Evolutionary conservation across 2,797 vertebrate species (phyloP).

Genomic region (Pantherophis alleghaniensis): DNA sequence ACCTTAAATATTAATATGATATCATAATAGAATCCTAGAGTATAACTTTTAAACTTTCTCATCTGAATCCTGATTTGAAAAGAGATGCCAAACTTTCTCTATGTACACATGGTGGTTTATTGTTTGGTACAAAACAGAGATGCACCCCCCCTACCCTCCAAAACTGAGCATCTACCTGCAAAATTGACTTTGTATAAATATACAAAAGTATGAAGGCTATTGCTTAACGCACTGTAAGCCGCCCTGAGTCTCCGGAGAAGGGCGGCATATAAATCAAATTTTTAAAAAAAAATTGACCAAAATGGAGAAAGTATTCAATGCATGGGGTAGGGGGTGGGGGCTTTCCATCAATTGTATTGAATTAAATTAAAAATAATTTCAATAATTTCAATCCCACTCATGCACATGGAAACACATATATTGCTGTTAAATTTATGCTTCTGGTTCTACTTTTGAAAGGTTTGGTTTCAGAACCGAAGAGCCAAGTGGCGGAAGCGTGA

Average conservation of each 20-base stretch:
- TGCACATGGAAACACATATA: rapidly evolving
- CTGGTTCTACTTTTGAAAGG: conserved; percentile 69
- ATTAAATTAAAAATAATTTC: not conserved
- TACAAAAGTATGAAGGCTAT: too few species aligned
- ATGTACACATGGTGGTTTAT: not conserved
- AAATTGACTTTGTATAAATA: not conserved
- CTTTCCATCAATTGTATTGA: not conserved
- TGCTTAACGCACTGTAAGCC: too few species aligned
- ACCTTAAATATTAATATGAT: not conserved
- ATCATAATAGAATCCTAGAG: not conserved
- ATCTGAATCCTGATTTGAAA: not conserved
- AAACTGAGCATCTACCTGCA: not conserved
- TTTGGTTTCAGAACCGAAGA: conserved; percentile 89
- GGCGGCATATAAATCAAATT: too few species aligned
- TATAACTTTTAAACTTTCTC: not conserved
- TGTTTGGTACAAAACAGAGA: not conserved
- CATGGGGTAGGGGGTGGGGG: not conserved
- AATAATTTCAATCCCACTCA: conserved; percentile 18
- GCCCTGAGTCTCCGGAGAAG: too few species aligned
- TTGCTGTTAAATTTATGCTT: not conserved
- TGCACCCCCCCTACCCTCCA: not conserved
- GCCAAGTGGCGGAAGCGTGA: conserved; percentile 88
- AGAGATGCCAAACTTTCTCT: not conserved
- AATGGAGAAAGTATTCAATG: not conserved
- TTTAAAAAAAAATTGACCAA: not conserved